These are phyloP conservation scores for Sympetrum striolatum DNA, from an alignment of 2,888 invertebrate genomes.

Conservation along the genomic window DNA sequence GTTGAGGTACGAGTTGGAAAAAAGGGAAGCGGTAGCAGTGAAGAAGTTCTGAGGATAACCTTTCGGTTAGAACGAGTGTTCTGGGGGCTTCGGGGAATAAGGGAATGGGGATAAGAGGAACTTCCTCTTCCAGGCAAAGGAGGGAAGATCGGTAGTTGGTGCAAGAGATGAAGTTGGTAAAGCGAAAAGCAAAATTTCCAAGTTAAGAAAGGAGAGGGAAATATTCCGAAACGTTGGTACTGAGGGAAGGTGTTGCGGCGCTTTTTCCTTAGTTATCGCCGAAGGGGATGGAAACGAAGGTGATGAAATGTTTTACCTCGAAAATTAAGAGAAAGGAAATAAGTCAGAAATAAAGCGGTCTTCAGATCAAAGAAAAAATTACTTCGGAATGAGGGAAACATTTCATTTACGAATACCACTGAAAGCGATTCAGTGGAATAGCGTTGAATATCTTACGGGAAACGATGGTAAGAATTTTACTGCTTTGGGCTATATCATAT, in stretches of 20 bases:
- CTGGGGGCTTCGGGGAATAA: neutral
- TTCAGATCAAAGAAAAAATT: too few relatives aligned
- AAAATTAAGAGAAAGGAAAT: too few relatives aligned
- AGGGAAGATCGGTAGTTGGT: neutral
- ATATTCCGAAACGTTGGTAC: neutral
- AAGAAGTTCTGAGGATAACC: constrained; percentile 1
- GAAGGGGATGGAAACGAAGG: neutral
- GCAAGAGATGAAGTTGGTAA: neutral
- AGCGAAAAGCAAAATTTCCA: neutral
- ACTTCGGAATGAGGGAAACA: too few relatives aligned
- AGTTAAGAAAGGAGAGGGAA: neutral
- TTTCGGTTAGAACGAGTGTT: constrained; percentile 5
- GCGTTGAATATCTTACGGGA: too few relatives aligned
- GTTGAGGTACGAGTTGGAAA: neutral
- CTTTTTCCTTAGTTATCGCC: neutral
- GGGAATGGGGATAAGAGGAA: neutral
- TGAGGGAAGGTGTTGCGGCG: neutral
- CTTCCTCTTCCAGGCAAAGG: neutral
- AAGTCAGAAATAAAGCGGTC: too few relatives aligned
- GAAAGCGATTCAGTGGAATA: too few relatives aligned
- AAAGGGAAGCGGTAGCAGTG: neutral
- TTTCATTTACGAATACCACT: too few relatives aligned
- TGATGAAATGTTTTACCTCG: neutral
- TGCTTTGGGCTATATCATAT: too few relatives aligned
- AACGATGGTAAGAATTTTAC: too few relatives aligned